phyloP scores from a whole-genome alignment of 2,797 vertebrate genomes.

The Poecilia picta region DNA sequence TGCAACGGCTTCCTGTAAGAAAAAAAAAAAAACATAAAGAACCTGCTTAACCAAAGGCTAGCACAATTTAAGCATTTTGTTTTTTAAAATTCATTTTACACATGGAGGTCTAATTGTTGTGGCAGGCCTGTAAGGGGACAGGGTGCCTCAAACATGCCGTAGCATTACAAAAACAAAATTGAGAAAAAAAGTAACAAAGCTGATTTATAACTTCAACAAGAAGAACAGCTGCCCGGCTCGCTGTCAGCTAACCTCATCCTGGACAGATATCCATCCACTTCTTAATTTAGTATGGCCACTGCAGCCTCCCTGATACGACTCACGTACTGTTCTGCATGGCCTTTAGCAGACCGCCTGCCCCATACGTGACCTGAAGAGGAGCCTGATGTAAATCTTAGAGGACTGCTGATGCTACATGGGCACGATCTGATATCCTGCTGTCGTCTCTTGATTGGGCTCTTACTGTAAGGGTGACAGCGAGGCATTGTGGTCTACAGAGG shows the following conservation, averaged over 20 bases:
- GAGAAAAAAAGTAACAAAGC: conserved; percentile 41
- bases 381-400: conserved; percentile 64
- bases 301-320: conserved; percentile 53
- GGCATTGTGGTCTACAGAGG: conserved; percentile 57
- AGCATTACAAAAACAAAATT: conserved; percentile 38
- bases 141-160: conserved; percentile 22
- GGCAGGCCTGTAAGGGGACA: not conserved
- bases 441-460: conserved; percentile 64
- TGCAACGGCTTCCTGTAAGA: not conserved
- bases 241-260: conserved; percentile 70
- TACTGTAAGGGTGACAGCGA: conserved; percentile 54
- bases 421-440: conserved; percentile 69
- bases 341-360: conserved; percentile 50
- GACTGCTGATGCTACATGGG: conserved; percentile 60
- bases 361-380: conserved; percentile 55
- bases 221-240: conserved; percentile 75
- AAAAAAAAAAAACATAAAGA: not conserved
- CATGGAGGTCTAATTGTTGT: not conserved
- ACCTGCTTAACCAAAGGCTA: conserved; percentile 1
- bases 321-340: conserved; percentile 32
- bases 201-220: conserved; percentile 77
- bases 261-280: conserved; percentile 67
- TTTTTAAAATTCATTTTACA: not conserved
- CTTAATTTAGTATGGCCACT: conserved; percentile 78
- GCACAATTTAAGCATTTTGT: not conserved